Base-by-base conservation (phyloP, 2,797 vertebrate species). In the Tenualosa thibaudeaui region DNA sequence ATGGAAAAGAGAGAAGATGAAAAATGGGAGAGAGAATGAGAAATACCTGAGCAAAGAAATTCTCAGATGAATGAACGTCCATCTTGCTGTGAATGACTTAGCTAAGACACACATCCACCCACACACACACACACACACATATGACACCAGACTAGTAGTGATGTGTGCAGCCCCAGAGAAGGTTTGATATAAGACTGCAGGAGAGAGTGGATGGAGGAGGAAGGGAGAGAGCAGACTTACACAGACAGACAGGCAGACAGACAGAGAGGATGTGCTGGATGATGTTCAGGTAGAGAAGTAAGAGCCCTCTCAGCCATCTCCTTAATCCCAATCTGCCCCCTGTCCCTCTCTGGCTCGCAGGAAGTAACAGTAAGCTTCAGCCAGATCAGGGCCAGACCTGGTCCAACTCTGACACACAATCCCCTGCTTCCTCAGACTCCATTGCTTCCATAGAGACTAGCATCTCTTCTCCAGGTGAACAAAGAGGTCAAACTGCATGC, bases 121-220 rank as follows among this genome's bases (percentile, higher is more conserved):
- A 93, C 93, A 93, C 91, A 93, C 92, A 89, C 92, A 86, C 37
- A 75, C 68, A 46, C 71, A 93, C 93, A 93, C 91, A 93, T 91
- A 89, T 92, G 86, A 90, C 87, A 89, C 4, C 37, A 75, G 31
- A 75, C 31, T 15, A 71, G 4, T 24, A 37, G 26, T 10, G 1
- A 31, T 71, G 13, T 75, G 3, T 43, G 1, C 31, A 1, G 68
- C 37, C 12, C 13, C 31, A 75, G 68, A 40, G 68, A 75, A 40
- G 40, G 53, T 54, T 54, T 54, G 53, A 54, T 54, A 13, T 54
- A 10, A 54, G 53, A 54, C 53, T 17, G 46, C 7, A 17, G 53
- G 53, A 17, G 53, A 17, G 8, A 37, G 65, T 49, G 7, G 2
- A 49, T 8, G 7, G 46, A 15, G 53, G 13, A 10, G 8, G 12